Base-by-base conservation (phyloP, 2,797 vertebrate species). In the Coregonus sp. region DNA sequence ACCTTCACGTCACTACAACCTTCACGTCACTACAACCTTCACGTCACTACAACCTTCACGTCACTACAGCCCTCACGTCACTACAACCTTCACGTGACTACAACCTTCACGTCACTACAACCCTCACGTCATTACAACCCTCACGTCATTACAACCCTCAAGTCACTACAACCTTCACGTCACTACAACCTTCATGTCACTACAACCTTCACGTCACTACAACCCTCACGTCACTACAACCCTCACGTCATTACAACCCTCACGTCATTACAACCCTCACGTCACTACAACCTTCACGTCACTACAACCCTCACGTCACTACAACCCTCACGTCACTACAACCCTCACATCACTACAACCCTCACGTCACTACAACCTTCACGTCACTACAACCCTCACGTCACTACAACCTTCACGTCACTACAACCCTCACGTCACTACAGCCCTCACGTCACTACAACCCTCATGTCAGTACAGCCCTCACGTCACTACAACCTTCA, bases 231-330 rank as follows among this genome's bases (percentile, higher is more conserved):
- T 25, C 25, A 25, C 71, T 52, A 72, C 72, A 75, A 52, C 79
- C 74, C 78, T 51, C 6, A 74, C 75, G 5, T 7, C 37, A 37
- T 14, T 4, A 71, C 61, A 79, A 80, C 77, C 61, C 75, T 86
- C 78, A 90, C 80, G 87, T 88, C 80, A 88, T 76, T 40, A n/a
- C 1, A 80, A 80, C 77, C 61, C 77, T 86, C 78, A 90, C 80
- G 87, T 87, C 80, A 25, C 37, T 7, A 37, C 5, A 79, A 79
- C 77, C 65, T 75, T 86, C 78, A 90, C 80, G 86, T 88, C 80
- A 88, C 77, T 40, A 9, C 5, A 37, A 2, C 77, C 61, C 77
- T 86, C 78, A 90, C 81, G 88, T 87, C 79, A 88, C 78, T 50
- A 20, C 5, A 80, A 80, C 77, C 65, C 74, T 86, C 78, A 90